phyloP scores from a whole-genome alignment of 2,888 invertebrate species.

The Caenorhabditis imperialis region DNA sequence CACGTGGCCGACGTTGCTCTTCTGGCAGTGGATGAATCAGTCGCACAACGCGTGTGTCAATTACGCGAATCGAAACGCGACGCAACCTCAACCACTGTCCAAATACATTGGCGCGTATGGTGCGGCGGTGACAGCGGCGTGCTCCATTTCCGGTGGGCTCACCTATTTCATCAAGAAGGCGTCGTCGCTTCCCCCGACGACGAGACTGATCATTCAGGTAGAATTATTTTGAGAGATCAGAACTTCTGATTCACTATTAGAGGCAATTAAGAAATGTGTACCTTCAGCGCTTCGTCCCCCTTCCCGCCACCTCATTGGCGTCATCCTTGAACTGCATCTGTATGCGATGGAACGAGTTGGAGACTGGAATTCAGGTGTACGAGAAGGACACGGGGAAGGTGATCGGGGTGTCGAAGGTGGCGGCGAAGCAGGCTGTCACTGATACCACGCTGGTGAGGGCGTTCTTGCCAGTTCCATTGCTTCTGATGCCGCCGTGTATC shows the following conservation, averaged over 20 bases:
- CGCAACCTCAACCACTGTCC: constrained; percentile 79
- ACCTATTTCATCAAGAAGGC: constrained; percentile 65
- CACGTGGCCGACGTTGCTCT: constrained; percentile 79
- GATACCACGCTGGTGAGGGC: constrained; percentile 75
- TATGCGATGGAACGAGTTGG: constrained; percentile 79
- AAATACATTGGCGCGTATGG: constrained; percentile 80
- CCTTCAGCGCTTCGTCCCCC: constrained; percentile 71
- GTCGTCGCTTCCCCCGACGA: constrained; percentile 72
- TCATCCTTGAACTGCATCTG: constrained; percentile 79
- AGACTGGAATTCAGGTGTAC: constrained; percentile 79
- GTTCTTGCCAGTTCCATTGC: constrained; percentile 73
- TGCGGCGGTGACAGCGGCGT: constrained; percentile 80
- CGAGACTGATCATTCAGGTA: constrained; percentile 80
- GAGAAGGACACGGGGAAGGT: constrained; percentile 78
- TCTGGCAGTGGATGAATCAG: constrained; percentile 82
- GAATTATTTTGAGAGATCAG: background rate
- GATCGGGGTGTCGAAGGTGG: constrained; percentile 80
- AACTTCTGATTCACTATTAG: background rate
- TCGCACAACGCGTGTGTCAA: constrained; percentile 81
- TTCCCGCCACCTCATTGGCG: constrained; percentile 72
- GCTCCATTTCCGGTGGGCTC: constrained; percentile 60
- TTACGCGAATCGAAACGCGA: constrained; percentile 81
- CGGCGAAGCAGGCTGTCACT: constrained; percentile 79
- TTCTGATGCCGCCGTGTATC: constrained; percentile 72
- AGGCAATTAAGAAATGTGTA: background rate